Evolutionary conservation across 2,113 vertebrate genomes (phyloP), one percentile per base, ranked within the genome.

Genomic region (Talpa occidentalis): DNA sequence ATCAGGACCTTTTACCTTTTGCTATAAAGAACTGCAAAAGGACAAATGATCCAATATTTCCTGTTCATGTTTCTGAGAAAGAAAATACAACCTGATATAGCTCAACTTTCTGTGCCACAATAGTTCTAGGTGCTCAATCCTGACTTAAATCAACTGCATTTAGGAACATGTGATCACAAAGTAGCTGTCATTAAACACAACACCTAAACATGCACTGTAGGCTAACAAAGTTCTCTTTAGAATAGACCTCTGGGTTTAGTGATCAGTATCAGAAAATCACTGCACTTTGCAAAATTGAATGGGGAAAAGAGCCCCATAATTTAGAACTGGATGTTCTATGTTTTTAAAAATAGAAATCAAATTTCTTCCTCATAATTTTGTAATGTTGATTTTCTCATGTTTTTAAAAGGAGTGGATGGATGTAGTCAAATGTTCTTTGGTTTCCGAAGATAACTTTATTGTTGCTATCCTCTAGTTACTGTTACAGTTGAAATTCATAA

Each of bases 301-400:
- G 32, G 56, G 5, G 59, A 22, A 42, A 74, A 86, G 66, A 74
- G 16, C 56, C 40, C 87, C 40, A 73, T 72, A 62, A 77, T 74
- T 44, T 73, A 77, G n/a, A 95, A 73, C 28, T 70, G 1, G 30
- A 73, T 80, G 16, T 52, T 94, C 35, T 92, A 0, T 74, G 64
- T 66, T 96, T 92, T 81, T 42, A 79, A 94, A 93, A 70, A n/a
- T 52, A 62, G 35, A 96, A 88, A 70, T 90, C 14, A 66, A 59
- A 54, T 90, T 91, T 28, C 87, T 90, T 86, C 60, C 49, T 22
- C 49, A 64, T 90, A 87, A 80, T 56, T 89, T 86, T 95, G 24
- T 42, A 82, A 37, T 82, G 2, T 72, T 93, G 83, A 78, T 95
- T 80, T 96, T 16, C 95, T 15, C 49, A 69, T 73, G 54, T 74